These are phyloP conservation scores for Phoebastria nigripes DNA, from an alignment of 2,797 vertebrate genomes.

Conservation along the genomic window DNA sequence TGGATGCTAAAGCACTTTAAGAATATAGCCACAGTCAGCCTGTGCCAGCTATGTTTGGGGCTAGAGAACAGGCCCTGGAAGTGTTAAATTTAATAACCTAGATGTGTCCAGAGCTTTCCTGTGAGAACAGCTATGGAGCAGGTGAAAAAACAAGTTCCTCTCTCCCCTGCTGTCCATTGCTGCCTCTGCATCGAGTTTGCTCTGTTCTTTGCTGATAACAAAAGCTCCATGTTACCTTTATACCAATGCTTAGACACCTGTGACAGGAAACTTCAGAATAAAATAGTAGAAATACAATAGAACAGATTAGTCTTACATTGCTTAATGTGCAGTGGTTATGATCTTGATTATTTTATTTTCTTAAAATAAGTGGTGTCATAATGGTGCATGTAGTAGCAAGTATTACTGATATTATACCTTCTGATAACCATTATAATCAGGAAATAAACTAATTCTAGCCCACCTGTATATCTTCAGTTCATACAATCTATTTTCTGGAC, in stretches of 20 bases:
- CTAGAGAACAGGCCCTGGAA: neutral
- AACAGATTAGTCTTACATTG: neutral
- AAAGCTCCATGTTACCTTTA: neutral
- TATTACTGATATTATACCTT: neutral
- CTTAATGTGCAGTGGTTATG: neutral
- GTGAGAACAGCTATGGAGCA: neutral
- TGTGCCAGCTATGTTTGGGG: neutral
- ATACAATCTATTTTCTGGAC: neutral
- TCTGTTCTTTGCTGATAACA: neutral
- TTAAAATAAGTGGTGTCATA: neutral
- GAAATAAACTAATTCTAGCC: neutral
- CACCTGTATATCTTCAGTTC: neutral
- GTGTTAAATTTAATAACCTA: neutral
- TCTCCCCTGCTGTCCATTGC: neutral
- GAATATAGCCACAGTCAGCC: neutral
- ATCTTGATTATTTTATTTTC: neutral
- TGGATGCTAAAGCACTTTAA: neutral
- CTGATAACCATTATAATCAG: neutral
- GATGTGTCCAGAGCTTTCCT: neutral
- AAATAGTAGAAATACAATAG: neutral
- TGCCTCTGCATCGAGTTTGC: rapidly evolving
- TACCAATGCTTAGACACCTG: neutral
- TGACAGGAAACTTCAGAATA: neutral
- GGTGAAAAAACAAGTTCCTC: neutral
- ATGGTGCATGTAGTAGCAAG: neutral